Percentiles rank a stretch among this genome's conserved stretches.
These are phyloP conservation scores for Pyrocoelia pectoralis DNA, from an alignment of 2,888 invertebrate genomes.

Conservation along the genomic window DNA sequence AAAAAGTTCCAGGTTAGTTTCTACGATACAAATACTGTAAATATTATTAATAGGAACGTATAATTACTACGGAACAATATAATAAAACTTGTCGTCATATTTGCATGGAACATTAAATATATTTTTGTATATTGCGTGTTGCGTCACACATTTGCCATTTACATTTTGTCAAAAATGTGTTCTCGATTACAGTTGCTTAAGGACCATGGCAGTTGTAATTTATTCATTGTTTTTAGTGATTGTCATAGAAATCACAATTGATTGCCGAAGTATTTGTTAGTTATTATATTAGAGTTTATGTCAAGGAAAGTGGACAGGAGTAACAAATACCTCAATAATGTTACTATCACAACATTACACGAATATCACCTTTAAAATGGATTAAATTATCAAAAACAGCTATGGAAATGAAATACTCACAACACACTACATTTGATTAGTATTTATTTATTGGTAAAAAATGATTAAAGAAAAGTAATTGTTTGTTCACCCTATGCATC, in stretches of 20 bases:
- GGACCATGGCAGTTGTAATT: not conserved
- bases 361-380: not conserved
- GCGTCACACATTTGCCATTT: not conserved
- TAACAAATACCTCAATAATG: not conserved
- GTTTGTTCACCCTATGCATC: no score
- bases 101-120: constrained; percentile 1
- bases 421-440: no score
- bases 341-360: not conserved
- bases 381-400: not conserved
- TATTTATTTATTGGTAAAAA: no score
- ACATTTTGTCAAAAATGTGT: not conserved
- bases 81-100: not conserved
- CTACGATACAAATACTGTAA: not conserved
- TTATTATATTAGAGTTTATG: not conserved
- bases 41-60: not conserved
- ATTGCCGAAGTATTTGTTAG: constrained; percentile 4
- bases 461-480: no score
- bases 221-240: not conserved
- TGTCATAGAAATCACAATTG: not conserved
- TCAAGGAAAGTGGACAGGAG: not conserved
- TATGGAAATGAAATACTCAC: no score
- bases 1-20: not conserved
- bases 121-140: constrained; percentile 11
- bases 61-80: not conserved
- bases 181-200: not conserved